These are phyloP conservation scores for Amiota communis DNA, from an alignment of 2,888 invertebrate species.

Conservation along the genomic window DNA sequence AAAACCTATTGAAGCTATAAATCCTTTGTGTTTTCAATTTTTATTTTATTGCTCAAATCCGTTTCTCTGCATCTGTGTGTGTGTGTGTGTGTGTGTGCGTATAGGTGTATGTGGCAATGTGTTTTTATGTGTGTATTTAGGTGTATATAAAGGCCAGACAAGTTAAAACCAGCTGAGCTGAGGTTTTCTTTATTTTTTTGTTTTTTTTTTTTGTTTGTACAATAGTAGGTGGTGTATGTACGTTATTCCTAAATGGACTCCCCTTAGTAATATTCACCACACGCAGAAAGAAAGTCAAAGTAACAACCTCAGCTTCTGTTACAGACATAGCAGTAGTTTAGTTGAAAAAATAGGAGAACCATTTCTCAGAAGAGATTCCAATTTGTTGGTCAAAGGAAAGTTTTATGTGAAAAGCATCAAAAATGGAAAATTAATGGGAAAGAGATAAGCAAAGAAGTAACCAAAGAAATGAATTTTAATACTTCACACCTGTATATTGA, in stretches of 20 bases:
- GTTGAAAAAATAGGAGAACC: neutral
- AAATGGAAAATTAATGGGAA: too few species aligned
- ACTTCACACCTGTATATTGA: too few species aligned
- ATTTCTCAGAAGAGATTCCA: too few species aligned
- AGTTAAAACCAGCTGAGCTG: conserved; percentile 11
- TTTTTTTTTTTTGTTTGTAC: neutral
- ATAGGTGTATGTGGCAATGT: neutral
- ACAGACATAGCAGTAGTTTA: conserved; percentile 1
- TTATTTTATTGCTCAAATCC: conserved; percentile 62
- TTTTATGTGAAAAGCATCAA: too few species aligned
- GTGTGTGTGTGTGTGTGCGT: neutral
- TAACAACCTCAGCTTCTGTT: conserved; percentile 5
- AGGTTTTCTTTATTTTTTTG: neutral
- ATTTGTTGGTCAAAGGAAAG: too few species aligned
- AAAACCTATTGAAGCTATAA: conserved; percentile 68
- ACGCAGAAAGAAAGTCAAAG: neutral
- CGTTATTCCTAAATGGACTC: conserved; percentile 42
- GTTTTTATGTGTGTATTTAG: neutral
- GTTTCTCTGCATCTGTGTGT: conserved; percentile 26
- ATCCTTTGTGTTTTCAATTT: conserved; percentile 68
- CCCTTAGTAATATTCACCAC: neutral
- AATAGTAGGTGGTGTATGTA: neutral
- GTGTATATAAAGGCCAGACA: neutral
- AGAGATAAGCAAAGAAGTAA: too few species aligned
- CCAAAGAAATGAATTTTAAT: too few species aligned